Percentiles rank a stretch among this genome's conserved stretches.
Evolutionary conservation across 2,888 invertebrate species (phyloP).

Genomic region (Stenchaetothrips biformis): DNA sequence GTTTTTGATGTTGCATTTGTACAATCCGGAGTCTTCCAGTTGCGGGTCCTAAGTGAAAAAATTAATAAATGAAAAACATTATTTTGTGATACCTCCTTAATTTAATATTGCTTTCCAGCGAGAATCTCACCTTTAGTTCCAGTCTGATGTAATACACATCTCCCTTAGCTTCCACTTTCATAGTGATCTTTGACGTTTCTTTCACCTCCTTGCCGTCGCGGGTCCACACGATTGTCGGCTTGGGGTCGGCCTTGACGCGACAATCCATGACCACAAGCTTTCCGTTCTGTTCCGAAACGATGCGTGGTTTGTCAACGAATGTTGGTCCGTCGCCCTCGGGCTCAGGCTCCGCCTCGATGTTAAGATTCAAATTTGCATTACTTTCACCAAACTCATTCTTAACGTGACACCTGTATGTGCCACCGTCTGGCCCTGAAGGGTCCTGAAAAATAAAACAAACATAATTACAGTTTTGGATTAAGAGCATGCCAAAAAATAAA

Average conservation of each 20-base stretch:
- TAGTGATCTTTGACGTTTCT: slow-evolving; percentile 73
- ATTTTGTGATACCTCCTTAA: too few relatives aligned
- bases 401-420: slow-evolving; percentile 88
- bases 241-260: slow-evolving; percentile 75
- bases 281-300: slow-evolving; percentile 76
- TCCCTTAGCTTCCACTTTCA: slow-evolving; percentile 66
- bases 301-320: slow-evolving; percentile 85
- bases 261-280: slow-evolving; percentile 85
- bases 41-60: slow-evolving; percentile 66
- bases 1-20: slow-evolving; percentile 97
- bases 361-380: slow-evolving; percentile 92
- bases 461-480: neutral
- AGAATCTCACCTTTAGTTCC: slow-evolving; percentile 58
- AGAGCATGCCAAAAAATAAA: neutral
- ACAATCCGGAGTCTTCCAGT: slow-evolving; percentile 92
- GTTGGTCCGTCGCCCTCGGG: slow-evolving; percentile 90
- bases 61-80: neutral
- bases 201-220: slow-evolving; percentile 72
- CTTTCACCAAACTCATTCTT: slow-evolving; percentile 95
- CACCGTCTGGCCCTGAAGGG: slow-evolving; percentile 74
- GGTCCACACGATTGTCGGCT: slow-evolving; percentile 77
- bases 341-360: slow-evolving; percentile 95
- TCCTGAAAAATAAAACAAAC: slow-evolving; percentile 53
- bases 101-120: neutral
- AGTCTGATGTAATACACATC: slow-evolving; percentile 83